Base-by-base conservation (phyloP, 1,140 invertebrate genomes). In the Bombus consobrinus region DNA sequence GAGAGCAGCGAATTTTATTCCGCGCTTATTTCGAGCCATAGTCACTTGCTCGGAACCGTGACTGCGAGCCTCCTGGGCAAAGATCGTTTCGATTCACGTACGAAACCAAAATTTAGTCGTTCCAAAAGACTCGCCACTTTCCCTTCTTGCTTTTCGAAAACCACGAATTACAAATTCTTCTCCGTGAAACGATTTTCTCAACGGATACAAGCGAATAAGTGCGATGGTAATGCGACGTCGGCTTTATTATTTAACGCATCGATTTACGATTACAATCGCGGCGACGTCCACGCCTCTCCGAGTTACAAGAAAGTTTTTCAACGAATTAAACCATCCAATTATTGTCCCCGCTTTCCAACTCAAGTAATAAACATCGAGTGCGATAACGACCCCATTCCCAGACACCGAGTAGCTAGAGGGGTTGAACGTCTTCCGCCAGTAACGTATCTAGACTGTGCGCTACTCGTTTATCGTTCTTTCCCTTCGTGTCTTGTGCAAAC, bases 1-100 rank as follows among this genome's bases (percentile, higher is more conserved):
- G 91, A 92, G 90, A 91, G 91, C 92, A 87, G 90, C 92, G 91
- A 92, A 94, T 94, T 94, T 94, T 93, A 94, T 93, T 93, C 91
- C 89, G 85, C 83, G 90, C 93, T 89, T 89, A 93, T 94, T 93
- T 93, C 90, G 88, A 89, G 87, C 87, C 87, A 89, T 81, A 88
- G 92, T 91, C 87, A 89, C 78, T 85, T 79, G 25, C 32, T 41
- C 32, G 25, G 34, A 41, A 77, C 28, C 10, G 57, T 43, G 64
- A 43, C 10, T 32, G 37, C 68, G 47, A 25, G 25, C 5, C 66
- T n/a, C 47, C 59, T 47, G 62, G 8, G 1, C 28, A n/a, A 68
- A 84, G 43, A 80, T 85, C 83, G 57, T 64, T 8, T 53, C 69
- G 57, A 66, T 64, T 53, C n/a, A 9, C 32, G 28, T 2, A 1